Evolutionary conservation across 2,888 invertebrate species (phyloP).

Genomic region (Leptura quadrifasciata): DNA sequence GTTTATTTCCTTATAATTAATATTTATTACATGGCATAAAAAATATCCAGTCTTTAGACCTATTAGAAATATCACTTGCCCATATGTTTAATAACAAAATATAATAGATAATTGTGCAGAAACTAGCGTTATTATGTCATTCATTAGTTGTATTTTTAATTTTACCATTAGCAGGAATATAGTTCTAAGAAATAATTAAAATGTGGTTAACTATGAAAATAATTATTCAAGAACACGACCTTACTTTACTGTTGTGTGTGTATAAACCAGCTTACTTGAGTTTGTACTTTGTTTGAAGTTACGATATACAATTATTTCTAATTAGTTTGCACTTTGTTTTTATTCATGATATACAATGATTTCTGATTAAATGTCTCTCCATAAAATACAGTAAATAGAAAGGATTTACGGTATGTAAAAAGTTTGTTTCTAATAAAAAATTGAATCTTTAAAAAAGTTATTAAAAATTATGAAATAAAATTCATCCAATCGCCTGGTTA

Average conservation of each 20-base stretch:
- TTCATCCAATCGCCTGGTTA: too few relatives aligned
- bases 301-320: neutral
- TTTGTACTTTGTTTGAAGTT: neutral
- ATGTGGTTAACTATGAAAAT: slow-evolving; percentile 10
- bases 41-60: neutral
- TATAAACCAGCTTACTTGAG: neutral
- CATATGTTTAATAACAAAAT: neutral
- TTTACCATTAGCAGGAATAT: neutral
- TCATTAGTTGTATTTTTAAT: slow-evolving; percentile 6
- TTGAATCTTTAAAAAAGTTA: too few relatives aligned
- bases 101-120: neutral
- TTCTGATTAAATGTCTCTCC: neutral
- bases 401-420: too few relatives aligned
- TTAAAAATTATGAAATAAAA: too few relatives aligned
- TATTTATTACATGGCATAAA: neutral
- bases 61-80: neutral
- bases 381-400: neutral
- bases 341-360: neutral
- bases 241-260: slow-evolving; percentile 25
- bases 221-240: slow-evolving; percentile 17
- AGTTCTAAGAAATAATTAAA: slow-evolving; percentile 21
- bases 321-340: neutral
- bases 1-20: neutral
- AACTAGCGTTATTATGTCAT: neutral
- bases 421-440: too few relatives aligned